These are phyloP conservation scores for Myzus persicae DNA, from an alignment of 1,140 invertebrate species.

Conservation along the genomic window DNA sequence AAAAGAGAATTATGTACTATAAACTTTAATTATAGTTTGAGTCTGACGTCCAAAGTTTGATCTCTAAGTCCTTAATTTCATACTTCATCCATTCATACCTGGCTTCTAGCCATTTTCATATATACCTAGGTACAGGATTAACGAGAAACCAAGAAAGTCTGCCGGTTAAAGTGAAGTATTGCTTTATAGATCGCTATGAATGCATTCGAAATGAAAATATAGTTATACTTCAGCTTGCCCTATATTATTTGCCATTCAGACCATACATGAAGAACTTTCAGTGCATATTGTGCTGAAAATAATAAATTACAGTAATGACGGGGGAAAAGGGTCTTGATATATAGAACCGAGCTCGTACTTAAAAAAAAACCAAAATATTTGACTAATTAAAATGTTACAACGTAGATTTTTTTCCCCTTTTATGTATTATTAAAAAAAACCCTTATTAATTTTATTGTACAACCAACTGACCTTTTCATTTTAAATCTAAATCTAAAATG, in stretches of 20 bases:
- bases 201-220: conserved; percentile 49
- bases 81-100: neutral
- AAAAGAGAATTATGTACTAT: conserved; percentile 22
- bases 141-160: conserved; percentile 37
- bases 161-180: conserved; percentile 24
- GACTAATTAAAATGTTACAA: conserved; percentile 29
- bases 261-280: conserved; percentile 42
- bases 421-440: neutral
- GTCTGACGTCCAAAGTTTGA: conserved; percentile 16
- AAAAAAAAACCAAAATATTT: conserved; percentile 1
- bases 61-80: conserved; percentile 45
- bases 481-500: neutral
- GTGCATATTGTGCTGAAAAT: conserved; percentile 10
- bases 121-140: conserved; percentile 54
- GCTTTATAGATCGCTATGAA: neutral
- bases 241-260: conserved; percentile 28
- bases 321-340: neutral
- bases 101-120: conserved; percentile 35
- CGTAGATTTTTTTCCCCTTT: neutral
- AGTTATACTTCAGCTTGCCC: conserved; percentile 1
- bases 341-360: neutral
- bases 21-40: conserved; percentile 30
- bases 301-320: neutral
- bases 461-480: neutral
- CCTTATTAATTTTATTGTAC: conserved; percentile 7